Conservation (phyloP, 2,113 vertebrate genomes). For the Cacatua alba region DNA sequence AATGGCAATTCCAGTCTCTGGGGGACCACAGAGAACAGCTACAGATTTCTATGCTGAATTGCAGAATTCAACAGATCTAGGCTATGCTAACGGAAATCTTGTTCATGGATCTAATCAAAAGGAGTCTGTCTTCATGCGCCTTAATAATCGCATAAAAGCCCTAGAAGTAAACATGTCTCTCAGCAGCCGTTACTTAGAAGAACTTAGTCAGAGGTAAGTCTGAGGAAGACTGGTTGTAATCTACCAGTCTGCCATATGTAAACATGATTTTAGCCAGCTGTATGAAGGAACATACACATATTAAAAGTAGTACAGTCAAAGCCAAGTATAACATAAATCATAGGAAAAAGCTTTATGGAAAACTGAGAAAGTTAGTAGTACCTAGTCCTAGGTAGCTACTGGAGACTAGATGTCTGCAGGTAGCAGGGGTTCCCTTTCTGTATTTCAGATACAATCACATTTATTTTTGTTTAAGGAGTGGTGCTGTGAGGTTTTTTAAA, state of each 20-base stretch:
- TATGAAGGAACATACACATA: neutral
- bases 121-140: conserved; percentile 97
- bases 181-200: conserved; percentile 95
- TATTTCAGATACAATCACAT: neutral
- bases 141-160: conserved; percentile 98
- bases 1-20: conserved; percentile 61
- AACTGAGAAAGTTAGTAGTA: neutral
- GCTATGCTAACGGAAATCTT: conserved; percentile 86
- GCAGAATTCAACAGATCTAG: conserved; percentile 89
- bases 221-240: neutral
- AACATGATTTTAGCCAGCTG: neutral
- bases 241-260: rapidly evolving
- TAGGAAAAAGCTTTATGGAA: neutral
- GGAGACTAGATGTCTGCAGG: neutral
- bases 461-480: neutral
- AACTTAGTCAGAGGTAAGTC: conserved; percentile 94
- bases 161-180: conserved; percentile 99
- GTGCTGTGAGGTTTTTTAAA: neutral
- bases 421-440: neutral
- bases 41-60: conserved; percentile 97
- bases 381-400: neutral
- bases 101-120: conserved; percentile 97
- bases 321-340: neutral
- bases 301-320: neutral
- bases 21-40: conserved; percentile 83